Conservation (phyloP, 2,113 vertebrate species). For the Oreotrochilus melanogaster region DNA sequence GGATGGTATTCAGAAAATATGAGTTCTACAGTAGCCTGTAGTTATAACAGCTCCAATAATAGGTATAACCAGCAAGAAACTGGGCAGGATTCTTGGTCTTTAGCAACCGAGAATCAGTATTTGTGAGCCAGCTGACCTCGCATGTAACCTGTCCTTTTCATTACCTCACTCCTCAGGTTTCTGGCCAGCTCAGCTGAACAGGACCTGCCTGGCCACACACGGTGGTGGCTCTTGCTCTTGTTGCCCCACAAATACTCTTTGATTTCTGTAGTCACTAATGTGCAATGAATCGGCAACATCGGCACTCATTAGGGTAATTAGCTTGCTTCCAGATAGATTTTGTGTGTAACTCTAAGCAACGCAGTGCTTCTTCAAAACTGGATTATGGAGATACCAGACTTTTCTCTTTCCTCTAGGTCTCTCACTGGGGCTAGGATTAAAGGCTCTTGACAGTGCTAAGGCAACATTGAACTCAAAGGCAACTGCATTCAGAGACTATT, state of each 20-base stretch:
- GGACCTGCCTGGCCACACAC: not conserved
- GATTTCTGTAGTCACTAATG: slow-evolving; percentile 24
- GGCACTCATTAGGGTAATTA: not conserved
- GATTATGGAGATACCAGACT: not conserved
- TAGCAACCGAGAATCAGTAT: not conserved
- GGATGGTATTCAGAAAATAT: not conserved
- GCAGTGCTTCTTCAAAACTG: not conserved
- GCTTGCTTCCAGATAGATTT: slow-evolving; percentile 4
- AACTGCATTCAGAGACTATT: not conserved
- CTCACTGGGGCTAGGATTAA: not conserved
- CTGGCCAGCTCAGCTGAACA: not conserved
- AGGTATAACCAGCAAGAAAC: not conserved
- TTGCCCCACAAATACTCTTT: not conserved
- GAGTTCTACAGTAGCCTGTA: not conserved
- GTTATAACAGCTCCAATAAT: not conserved
- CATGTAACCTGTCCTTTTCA: not conserved
- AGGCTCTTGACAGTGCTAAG: not conserved
- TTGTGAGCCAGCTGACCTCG: not conserved
- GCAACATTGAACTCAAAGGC: not conserved
- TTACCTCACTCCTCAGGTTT: not conserved
- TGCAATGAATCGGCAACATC: not conserved
- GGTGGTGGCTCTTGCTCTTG: not conserved
- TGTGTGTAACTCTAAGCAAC: not conserved
- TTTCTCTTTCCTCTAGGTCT: not conserved
- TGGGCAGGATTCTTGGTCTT: not conserved